Percentiles rank a stretch among this genome's conserved stretches.
These are phyloP conservation scores for Puma concolor DNA, from an alignment of 2,113 vertebrate genomes.

Conservation along the genomic window DNA sequence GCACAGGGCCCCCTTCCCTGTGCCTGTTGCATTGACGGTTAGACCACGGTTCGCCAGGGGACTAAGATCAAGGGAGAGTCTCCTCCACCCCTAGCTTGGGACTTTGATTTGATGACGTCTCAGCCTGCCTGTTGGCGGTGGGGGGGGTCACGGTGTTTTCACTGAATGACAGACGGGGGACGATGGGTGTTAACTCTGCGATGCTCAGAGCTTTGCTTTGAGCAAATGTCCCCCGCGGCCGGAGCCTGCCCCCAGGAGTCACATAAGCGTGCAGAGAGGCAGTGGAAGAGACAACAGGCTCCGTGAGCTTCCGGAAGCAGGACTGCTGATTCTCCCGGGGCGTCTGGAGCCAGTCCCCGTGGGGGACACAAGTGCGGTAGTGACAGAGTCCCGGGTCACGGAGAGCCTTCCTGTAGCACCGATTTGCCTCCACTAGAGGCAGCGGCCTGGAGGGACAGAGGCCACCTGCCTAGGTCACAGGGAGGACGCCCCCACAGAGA, in stretches of 20 bases:
- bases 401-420: too few relatives aligned
- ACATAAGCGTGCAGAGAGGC: background rate
- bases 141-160: background rate
- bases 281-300: background rate
- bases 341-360: background rate
- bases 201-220: background rate
- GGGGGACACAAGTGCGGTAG: background rate
- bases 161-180: background rate
- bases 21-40: too few relatives aligned
- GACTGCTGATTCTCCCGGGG: background rate
- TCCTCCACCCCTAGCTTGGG: background rate
- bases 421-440: background rate
- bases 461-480: too few relatives aligned
- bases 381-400: background rate
- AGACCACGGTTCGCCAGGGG: background rate
- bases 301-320: background rate
- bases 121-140: background rate
- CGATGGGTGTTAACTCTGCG: rapidly evolving
- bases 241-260: background rate
- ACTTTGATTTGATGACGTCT: background rate
- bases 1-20: too few relatives aligned
- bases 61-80: background rate
- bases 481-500: background rate
- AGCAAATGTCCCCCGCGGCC: rapidly evolving
- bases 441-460: background rate